Evolutionary conservation across 2,888 invertebrate genomes (phyloP), one percentile per base, ranked within the genome.

Genomic region (Adelognathus sp.): DNA sequence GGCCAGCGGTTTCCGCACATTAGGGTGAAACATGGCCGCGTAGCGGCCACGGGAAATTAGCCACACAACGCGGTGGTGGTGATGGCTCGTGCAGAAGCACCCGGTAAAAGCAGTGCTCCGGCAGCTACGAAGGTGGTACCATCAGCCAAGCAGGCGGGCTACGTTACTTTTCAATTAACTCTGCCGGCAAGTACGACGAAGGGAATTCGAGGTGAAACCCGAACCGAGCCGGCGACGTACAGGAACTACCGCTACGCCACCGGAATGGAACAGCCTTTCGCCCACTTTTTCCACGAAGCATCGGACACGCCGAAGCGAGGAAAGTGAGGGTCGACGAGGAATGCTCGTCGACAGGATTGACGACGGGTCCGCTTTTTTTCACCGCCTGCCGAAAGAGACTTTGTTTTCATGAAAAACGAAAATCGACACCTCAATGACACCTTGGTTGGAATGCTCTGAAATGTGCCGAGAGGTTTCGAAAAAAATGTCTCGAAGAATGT

Each of bases 1-100:
- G 75, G 67, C 75, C 66, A 50, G 79, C 71, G 79, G 75, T 75
- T 79, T 75, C 75, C 71, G 79, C 79, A 56, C 79, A 79, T 79
- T 79, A 79, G 79, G 61, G 79, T 79, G 79, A 75, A 79, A 79
- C 79, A 79, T 75, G 75, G 79, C 79, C 79, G 61, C 75, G 74
- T 14, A 39, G 66, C 70, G 79, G 70, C 79, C 67, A 79, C 75
- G 79, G 79, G 67, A 75, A 79, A 79, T 79, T 79, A 79, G 75
- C 75, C 75, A 41, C 79, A 75, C 79, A 79, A 79, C 71, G 61
- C 21, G 21, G 21, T 46, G 46, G 46, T 21, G 18, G 24, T 18
- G 11, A 61, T 67, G 75, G 75, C 66, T 71, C 71, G 67, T 9
- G 50, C 61, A 41, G 67, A 56, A 79, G 67, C 66, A 71, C 39